Conservation (phyloP, 2,113 vertebrate genomes). For the Erinaceus europaeus region DNA sequence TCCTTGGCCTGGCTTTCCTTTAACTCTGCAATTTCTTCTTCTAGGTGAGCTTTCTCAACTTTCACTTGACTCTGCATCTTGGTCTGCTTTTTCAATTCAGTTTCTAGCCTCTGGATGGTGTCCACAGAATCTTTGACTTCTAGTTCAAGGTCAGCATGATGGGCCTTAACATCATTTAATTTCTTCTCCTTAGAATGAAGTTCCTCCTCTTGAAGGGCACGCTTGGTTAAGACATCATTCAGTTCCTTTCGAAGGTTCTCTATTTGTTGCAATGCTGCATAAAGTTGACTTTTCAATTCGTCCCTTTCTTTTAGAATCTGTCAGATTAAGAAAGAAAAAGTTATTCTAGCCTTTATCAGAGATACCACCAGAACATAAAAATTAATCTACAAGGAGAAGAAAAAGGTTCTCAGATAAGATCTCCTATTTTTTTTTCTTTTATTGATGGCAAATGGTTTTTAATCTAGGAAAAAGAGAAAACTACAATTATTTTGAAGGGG, state of each 20-base stretch:
- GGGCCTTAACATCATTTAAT: conserved; percentile 84
- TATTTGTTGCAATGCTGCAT: conserved; percentile 86
- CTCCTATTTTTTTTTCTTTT: background rate
- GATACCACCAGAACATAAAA: background rate
- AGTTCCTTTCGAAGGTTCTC: conserved; percentile 90
- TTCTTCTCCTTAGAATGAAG: conserved; percentile 87
- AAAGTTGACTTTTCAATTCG: conserved; percentile 86
- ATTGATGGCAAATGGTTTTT: background rate
- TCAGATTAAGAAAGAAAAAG: conserved; percentile 35
- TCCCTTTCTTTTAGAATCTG: conserved; percentile 90
- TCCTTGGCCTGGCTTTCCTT: conserved; percentile 80
- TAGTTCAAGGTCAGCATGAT: conserved; percentile 85
- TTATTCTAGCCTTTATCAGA: background rate
- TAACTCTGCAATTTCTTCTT: conserved; percentile 78
- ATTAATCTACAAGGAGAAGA: background rate
- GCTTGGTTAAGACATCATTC: conserved; percentile 85
- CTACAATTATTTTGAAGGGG: background rate
- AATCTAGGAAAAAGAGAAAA: background rate
- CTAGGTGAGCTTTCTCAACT: conserved; percentile 86
- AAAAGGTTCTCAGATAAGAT: conserved; percentile 28
- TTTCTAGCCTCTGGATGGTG: conserved; percentile 81
- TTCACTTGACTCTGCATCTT: conserved; percentile 80
- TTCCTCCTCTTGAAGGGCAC: conserved; percentile 91
- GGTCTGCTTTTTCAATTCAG: conserved; percentile 82
- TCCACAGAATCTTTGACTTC: conserved; percentile 86